These are phyloP conservation scores for Tupaia chinensis DNA, from an alignment of 2,113 vertebrate genomes.

Conservation along the genomic window DNA sequence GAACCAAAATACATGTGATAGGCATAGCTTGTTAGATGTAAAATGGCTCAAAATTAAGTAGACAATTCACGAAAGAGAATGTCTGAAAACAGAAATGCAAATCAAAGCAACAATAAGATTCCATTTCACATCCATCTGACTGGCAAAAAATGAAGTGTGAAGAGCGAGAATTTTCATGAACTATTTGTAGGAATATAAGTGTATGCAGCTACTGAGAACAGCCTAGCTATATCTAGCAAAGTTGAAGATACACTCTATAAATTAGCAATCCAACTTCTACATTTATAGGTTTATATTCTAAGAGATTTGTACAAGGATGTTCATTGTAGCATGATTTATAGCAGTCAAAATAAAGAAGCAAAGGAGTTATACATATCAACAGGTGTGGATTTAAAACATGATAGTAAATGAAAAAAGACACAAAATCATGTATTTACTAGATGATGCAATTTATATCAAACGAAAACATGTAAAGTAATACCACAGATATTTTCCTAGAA, in stretches of 20 bases:
- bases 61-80: conserved; percentile 10
- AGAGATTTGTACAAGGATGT: conserved; percentile 26
- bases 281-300: neutral
- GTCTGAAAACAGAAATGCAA: conserved; percentile 32
- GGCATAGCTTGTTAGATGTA: conserved; percentile 14
- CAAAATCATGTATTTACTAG: conserved; percentile 20
- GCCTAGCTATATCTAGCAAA: neutral
- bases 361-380: neutral
- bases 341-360: conserved; percentile 18
- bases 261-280: conserved; percentile 1
- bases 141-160: conserved; percentile 26
- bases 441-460: conserved; percentile 26
- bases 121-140: neutral
- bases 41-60: conserved; percentile 50
- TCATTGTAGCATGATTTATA: conserved; percentile 50
- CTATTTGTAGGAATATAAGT: neutral
- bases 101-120: conserved; percentile 28
- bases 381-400: conserved; percentile 25
- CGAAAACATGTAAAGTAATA: conserved; percentile 30
- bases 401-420: conserved; percentile 44
- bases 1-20: neutral
- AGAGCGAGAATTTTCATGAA: conserved; percentile 10
- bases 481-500: conserved; percentile 27
- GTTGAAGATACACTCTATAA: neutral
- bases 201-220: neutral